Percentiles rank a stretch among this genome's conserved stretches.
Evolutionary conservation across 2,113 vertebrate species (phyloP).

Genomic region (Stomatorhinus ivindoensis): DNA sequence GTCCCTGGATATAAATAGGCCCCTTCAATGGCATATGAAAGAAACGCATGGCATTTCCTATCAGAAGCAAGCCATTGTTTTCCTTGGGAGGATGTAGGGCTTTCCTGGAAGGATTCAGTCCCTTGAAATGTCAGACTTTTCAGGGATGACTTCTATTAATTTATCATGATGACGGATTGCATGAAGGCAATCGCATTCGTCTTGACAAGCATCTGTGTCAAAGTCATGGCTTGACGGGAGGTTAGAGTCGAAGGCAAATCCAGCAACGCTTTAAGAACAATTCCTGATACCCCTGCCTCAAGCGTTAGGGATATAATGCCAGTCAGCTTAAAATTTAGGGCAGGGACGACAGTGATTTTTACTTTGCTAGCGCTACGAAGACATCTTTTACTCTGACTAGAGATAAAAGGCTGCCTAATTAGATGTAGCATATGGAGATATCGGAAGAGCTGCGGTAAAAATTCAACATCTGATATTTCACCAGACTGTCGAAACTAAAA

Average conservation of each 20-base stretch:
- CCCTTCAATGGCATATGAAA: slow-evolving; percentile 58
- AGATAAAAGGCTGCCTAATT: neutral
- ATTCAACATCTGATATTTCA: neutral
- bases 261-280: neutral
- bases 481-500: neutral
- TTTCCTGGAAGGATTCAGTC: slow-evolving; percentile 44
- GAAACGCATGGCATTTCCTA: slow-evolving; percentile 69
- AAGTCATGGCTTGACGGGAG: neutral
- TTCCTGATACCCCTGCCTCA: neutral
- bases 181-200: neutral
- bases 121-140: slow-evolving; percentile 47
- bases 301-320: slow-evolving; percentile 6
- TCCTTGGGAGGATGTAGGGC: slow-evolving; percentile 1
- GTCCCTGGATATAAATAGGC: slow-evolving; percentile 52
- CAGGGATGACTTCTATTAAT: slow-evolving; percentile 32
- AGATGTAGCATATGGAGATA: neutral
- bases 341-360: neutral
- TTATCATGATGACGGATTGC: slow-evolving; percentile 22
- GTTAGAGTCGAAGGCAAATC: neutral
- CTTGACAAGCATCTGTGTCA: slow-evolving; percentile 6
- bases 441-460: neutral
- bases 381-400: neutral
- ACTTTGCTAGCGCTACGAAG: neutral
- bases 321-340: slow-evolving; percentile 9
- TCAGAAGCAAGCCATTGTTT: slow-evolving; percentile 54